Evolutionary conservation across 2,797 vertebrate species (phyloP).

Genomic region (Threskiornis aethiopicus): DNA sequence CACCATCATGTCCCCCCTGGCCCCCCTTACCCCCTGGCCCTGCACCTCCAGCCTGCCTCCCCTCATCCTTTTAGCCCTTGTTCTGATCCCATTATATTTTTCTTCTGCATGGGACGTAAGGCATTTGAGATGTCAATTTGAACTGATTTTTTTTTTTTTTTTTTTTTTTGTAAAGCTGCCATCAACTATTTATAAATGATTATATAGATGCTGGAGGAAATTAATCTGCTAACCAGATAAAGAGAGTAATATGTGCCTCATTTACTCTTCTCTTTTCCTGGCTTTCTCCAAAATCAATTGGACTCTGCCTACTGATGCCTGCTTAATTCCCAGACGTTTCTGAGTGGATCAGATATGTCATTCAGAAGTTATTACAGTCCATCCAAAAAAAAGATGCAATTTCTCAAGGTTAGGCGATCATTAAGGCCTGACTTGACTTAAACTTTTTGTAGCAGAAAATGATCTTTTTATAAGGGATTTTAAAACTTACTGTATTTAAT

Average conservation of each 20-base stretch:
- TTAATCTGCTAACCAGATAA: constrained; percentile 45
- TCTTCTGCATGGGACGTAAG: not conserved
- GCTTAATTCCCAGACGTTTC: constrained; percentile 14
- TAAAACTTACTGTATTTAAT: not conserved
- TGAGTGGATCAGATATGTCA: constrained; percentile 36
- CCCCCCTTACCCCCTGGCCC: not conserved
- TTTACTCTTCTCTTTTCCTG: constrained; percentile 4
- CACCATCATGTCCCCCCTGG: rapidly evolving
- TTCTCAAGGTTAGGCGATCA: not conserved
- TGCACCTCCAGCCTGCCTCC: not conserved
- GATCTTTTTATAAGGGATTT: not conserved
- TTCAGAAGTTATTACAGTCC: constrained; percentile 25
- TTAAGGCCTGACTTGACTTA: not conserved
- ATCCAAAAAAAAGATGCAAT: not conserved
- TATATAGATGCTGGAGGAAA: constrained; percentile 39
- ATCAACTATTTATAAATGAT: constrained; percentile 19
- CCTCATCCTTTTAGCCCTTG: not conserved
- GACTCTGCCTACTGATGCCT: constrained; percentile 22
- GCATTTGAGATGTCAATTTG: not conserved
- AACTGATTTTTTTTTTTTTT: not conserved
- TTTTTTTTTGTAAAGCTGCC: not conserved
- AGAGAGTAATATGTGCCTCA: constrained; percentile 23
- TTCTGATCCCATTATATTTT: not conserved
- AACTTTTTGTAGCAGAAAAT: not conserved
- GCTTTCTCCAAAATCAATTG: constrained; percentile 44